Base-by-base conservation (phyloP, 2,888 invertebrate genomes). In the Pyrocoelia pectoralis region DNA sequence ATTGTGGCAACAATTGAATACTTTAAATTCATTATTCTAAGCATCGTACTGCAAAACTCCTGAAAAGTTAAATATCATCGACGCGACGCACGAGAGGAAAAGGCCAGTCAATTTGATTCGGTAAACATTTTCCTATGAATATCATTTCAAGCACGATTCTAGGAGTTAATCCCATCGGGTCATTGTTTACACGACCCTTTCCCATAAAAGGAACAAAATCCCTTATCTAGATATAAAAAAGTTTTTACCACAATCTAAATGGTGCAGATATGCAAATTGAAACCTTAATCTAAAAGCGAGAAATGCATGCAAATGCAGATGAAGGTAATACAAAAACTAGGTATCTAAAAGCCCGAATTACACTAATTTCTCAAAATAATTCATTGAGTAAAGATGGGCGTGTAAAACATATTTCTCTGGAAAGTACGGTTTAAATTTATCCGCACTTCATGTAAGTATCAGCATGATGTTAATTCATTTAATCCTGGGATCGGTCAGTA, bases 401-500 rank as follows among this genome's bases (percentile, higher is more conserved):
- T 55, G 43, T 43, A 55, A 28, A 55, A 55, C 50, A 56, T 56
- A 56, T 56, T 56, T 56, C 49, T 41, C 40, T 52, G 50, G 51
- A 48, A 51, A 51, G 55, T 49, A 51, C 50, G 46, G 58, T 50
- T 55, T 53, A 59, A 57, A 63, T 59, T 63, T 65, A 66, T 66
- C 64, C 57, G 24, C 56, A 52, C 58, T 55, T 28, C 43, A 67
- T 69, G 66, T 70, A 70, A 71, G 69, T 67, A 70, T 70, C 66
- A 68, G 75, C 75, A 75, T 72, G 77, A 79, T 80, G 80, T 80
- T 80, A 80, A 80, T 80, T 79, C 78, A 68, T 75, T 74, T 73
- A 76, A 75, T 75, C 73, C 72, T 49, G 72, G 75, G 76, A 76
- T 75, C 76, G 77, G 77, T 77, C 78, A 77, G 73, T 72, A 72